Evolutionary conservation across 2,888 invertebrate species (phyloP), one percentile per base, ranked within the genome.

Genomic region (Galeopsomyia nigrocyanea): DNA sequence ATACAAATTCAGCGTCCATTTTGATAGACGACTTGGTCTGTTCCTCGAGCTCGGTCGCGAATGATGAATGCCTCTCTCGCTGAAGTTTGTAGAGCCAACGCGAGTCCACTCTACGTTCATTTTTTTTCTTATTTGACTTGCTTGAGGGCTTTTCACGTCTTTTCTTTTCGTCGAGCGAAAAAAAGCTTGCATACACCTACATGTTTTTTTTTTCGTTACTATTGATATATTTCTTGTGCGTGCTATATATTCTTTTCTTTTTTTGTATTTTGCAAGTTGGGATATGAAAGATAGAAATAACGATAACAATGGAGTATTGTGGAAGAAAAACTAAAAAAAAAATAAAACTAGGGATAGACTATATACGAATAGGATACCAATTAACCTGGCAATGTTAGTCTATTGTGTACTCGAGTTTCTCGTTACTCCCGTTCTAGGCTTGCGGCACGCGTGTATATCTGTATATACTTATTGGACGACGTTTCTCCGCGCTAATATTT

Each of bases 401-500:
- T 69, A 79, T 77, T 79, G 79, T 79, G 73, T 74, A 69, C 67
- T 73, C 75, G 21, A 50, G 60, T 58, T 65, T 73, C 73, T 78
- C 76, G 75, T 69, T 73, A 47, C 61, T 58, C 57, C 46, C 49
- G 21, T 50, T 50, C 31, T 19, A n/a, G 10, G 39, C 7, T 39
- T 10, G 10, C n/a, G 39, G 39, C 7, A 10, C 26, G 1, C 1
- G 7, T 13, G 39, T 39, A 39, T 39, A 39, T 10, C 39, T 13
- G 39, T 39, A 39, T 7, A 39, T 1, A n/a, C 39, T 13, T 1
- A 10, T 13, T 39, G 13, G 39, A 39, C n/a, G 47, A 50, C 0
- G 46, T 9, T 21, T 39, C 39, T 10, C 13, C 3, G 31, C 3
- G 7, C 39, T 39, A 39, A 39, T 39, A 39, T 10, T 1, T 39